Evolutionary conservation across 2,797 vertebrate genomes (phyloP).

Genomic region (Pipistrellus kuhlii): DNA sequence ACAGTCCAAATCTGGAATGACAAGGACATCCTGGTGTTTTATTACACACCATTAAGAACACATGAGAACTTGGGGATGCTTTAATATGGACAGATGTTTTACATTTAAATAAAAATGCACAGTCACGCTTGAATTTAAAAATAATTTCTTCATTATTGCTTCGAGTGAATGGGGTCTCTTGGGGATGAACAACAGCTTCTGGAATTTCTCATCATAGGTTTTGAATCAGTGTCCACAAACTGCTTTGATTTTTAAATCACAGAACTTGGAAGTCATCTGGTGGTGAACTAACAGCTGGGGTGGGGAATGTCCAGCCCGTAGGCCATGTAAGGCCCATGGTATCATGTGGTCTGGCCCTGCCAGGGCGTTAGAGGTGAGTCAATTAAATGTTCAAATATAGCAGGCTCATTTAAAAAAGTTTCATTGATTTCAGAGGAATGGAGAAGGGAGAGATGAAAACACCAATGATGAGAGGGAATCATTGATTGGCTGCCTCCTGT

Average conservation of each 20-base stretch:
- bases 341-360: no score
- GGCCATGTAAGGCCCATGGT: no score
- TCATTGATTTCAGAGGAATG: no score
- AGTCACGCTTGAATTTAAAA: slow-evolving; percentile 52
- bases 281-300: neutral
- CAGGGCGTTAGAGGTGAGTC: no score
- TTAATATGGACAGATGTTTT: slow-evolving; percentile 56
- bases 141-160: slow-evolving; percentile 35
- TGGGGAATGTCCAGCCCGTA: no score
- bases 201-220: slow-evolving; percentile 31
- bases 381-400: no score
- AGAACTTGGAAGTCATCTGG: neutral
- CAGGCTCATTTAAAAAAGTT: no score
- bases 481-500: no score
- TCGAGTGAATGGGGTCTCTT: neutral
- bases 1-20: slow-evolving; percentile 26
- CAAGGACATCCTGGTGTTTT: neutral
- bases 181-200: slow-evolving; percentile 21
- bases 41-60: neutral
- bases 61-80: slow-evolving; percentile 10
- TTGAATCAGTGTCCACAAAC: neutral
- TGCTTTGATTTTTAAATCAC: neutral
- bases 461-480: no score
- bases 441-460: no score
- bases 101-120: slow-evolving; percentile 51